Conservation (phyloP, 2,113 vertebrate genomes). For the Notarius lentiginosus region DNA sequence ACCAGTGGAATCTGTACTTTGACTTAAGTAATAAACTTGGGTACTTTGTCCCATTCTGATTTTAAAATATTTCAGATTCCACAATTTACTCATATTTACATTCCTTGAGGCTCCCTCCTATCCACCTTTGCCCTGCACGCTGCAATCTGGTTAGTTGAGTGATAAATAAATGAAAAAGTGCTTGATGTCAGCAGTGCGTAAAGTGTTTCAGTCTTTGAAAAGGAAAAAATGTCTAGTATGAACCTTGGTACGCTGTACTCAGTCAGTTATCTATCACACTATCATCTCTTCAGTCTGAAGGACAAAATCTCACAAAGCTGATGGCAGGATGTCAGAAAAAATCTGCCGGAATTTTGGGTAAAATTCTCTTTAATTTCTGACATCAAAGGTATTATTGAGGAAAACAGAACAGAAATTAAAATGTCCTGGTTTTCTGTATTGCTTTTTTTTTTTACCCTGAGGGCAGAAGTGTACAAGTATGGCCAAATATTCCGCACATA, state of each 20-base stretch:
- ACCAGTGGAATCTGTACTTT: too few relatives aligned
- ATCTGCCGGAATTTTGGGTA: background rate
- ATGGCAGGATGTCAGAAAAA: background rate
- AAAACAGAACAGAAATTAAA: background rate
- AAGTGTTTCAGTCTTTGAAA: background rate
- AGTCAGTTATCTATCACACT: background rate
- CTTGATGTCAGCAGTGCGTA: background rate
- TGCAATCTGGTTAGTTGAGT: background rate
- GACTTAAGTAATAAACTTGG: too few relatives aligned
- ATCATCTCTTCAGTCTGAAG: background rate
- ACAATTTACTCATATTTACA: background rate
- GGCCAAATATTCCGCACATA: conserved; percentile 15
- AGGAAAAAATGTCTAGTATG: background rate
- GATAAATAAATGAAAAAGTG: background rate
- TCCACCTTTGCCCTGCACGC: background rate
- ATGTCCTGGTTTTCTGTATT: background rate
- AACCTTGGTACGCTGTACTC: background rate
- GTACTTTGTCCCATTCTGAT: too few relatives aligned
- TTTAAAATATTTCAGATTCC: background rate
- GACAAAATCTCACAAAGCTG: background rate
- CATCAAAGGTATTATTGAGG: background rate
- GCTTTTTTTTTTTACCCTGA: background rate
- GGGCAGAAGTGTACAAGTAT: background rate
- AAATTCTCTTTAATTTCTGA: background rate
- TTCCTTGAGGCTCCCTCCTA: background rate